Evolutionary conservation across 2,888 invertebrate genomes (phyloP), one percentile per base, ranked within the genome.

Genomic region (Diaperis boleti): DNA sequence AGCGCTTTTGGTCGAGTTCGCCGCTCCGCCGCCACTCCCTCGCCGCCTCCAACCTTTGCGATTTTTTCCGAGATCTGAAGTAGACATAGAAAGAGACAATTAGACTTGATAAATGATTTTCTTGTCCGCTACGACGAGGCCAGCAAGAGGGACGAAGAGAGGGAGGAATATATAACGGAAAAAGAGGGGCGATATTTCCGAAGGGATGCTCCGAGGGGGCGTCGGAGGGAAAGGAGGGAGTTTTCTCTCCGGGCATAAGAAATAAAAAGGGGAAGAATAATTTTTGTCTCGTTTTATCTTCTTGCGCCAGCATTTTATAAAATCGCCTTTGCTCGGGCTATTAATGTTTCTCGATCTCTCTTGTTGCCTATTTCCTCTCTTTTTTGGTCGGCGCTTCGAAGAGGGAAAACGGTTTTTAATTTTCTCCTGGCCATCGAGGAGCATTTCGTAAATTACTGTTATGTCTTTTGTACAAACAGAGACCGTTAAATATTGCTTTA

Each of bases 281-380:
- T 78, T 79, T 79, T 79, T 77, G 77, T 76, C 76, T 77, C 76
- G 75, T 77, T 79, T 78, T 78, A 77, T 78, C 78, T 76, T 71
- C 76, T 72, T 72, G 72, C 72, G 76, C 76, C 76, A 75, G 75
- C 76, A 76, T 78, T 78, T 78, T 77, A 76, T 74, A 74, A 76
- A 78, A 78, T 78, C 78, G 77, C 76, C 76, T 76, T 77, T 74
- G 73, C 74, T 71, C 69, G 68, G 65, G 69, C 71, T 73, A 72
- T 73, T 73, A 73, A 72, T 72, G 73, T 71, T 72, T 72, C 70
- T 71, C 71, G 69, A 65, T 73, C 72, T 73, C 71, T 13, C 69
- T 70, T 69, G 57, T 50, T 47, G 47, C 54, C 42, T 70, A 60
- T 71, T 69, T 75, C 65, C 70, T 67, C 70, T 68, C 68, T 69